A percentile compares a stretch with the other conserved stretches of the same genome.
These are phyloP conservation scores for Hystrix brachyura DNA, from an alignment of 2,113 vertebrate genomes.

Conservation along the genomic window DNA sequence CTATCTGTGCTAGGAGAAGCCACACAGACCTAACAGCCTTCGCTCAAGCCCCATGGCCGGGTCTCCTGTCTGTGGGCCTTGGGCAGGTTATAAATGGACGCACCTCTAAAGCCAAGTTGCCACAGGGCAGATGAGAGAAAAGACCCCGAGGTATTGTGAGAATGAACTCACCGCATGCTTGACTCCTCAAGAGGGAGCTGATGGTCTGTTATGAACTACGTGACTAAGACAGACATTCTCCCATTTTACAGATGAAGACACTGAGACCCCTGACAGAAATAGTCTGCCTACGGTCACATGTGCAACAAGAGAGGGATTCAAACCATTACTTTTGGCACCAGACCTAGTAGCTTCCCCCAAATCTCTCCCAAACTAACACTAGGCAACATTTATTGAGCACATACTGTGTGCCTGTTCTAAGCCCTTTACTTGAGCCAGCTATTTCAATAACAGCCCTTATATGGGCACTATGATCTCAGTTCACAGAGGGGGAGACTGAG, in stretches of 20 bases:
- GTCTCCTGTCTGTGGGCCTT: not conserved
- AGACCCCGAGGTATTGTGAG: not conserved
- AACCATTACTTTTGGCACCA: not conserved
- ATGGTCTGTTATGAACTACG: not conserved
- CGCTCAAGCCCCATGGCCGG: accelerated
- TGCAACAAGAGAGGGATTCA: not conserved
- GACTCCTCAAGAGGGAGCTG: not conserved
- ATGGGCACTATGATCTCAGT: not conserved
- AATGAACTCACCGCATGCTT: accelerated
- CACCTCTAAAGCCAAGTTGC: not conserved
- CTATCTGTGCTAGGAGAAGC: not conserved
- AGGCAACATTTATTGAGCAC: not conserved
- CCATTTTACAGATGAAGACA: not conserved
- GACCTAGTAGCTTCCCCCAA: not conserved
- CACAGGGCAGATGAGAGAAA: not conserved
- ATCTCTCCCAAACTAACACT: not conserved
- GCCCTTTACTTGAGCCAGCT: not conserved
- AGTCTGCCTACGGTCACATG: not conserved
- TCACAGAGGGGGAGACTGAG: not conserved
- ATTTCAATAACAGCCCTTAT: not conserved
- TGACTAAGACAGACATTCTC: not conserved
- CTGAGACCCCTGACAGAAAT: not conserved
- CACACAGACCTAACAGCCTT: not conserved
- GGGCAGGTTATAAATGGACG: not conserved
- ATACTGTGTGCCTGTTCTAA: not conserved